A percentile compares a stretch with the other conserved stretches of the same genome.
phyloP scores from a whole-genome alignment of 1,140 invertebrate species.

The Diabrotica virgifera region DNA sequence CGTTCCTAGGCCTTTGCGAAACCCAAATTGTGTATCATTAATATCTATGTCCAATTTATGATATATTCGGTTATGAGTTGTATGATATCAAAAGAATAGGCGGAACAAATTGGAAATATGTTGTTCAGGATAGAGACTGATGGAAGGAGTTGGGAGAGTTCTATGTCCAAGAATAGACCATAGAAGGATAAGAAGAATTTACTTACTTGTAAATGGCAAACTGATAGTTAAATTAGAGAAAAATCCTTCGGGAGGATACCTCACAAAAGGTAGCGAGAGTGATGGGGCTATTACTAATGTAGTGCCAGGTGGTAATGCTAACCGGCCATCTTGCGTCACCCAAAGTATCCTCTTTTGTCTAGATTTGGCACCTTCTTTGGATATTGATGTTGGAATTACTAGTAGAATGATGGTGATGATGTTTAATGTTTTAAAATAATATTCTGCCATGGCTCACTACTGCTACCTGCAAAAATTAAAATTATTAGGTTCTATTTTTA shows the following conservation, averaged over 20 bases:
- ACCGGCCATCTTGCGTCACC: conserved; percentile 76
- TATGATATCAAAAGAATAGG: no score
- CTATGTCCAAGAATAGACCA: no score
- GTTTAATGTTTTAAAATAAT: background rate
- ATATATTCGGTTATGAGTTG: no score
- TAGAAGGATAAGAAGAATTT: no score
- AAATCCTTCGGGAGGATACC: conserved; percentile 80
- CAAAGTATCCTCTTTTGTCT: conserved; percentile 76
- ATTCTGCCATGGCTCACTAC: background rate
- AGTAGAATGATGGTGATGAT: conserved; percentile 4
- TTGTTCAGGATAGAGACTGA: no score
- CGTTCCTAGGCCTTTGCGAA: no score
- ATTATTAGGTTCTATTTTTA: no score
- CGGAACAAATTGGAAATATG: no score
- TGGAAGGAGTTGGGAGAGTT: no score
- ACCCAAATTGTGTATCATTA: no score
- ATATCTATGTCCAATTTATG: no score
- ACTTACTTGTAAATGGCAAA: conserved; percentile 82
- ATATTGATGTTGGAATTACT: background rate
- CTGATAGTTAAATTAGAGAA: conserved; percentile 80
- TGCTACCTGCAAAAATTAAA: no score
- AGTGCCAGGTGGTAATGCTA: conserved; percentile 78
- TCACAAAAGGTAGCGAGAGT: conserved; percentile 74
- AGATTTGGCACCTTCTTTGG: conserved; percentile 53
- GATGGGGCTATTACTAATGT: conserved; percentile 76